Base-by-base conservation (phyloP, 2,888 invertebrate genomes). In the Eumerus sabulonum region DNA sequence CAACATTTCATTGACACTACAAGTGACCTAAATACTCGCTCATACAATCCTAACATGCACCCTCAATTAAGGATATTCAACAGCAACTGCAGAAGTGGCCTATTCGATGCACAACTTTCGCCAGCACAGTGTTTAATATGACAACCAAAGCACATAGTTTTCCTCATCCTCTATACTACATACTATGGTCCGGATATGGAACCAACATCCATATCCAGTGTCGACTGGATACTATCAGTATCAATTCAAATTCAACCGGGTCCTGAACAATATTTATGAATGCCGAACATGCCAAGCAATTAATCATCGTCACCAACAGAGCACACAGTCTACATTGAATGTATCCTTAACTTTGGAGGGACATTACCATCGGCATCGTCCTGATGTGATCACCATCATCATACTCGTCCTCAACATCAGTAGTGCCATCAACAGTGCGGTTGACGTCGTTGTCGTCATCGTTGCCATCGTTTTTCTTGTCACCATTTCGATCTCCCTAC, bases 211-310 rank as follows among this genome's bases (percentile, higher is more conserved):
- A 14, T 35, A 48, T 45, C 16, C 44, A 66, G 60, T 72, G 50
- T 62, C n/a, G n/a, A 63, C 60, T 60, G 57, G 59, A 7, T 7
- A 27, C 3, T 67, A 73, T 79, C 68, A 64, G 74, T 74, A 74
- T 79, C 79, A 79, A 74, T 59, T 79, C 68, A 79, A 74, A 74
- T 70, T 64, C 74, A 74, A 74, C 74, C 63, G 54, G 74, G 74
- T 73, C 56, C 74, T 79, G 79, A 60, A 54, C 60, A 79, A 79
- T 79, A 79, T 79, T 79, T 79, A 79, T 79, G 79, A 70, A 70
- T 79, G 74, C 79, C 79, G 74, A 74, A 74, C 74, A 74, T 79
- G 79, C 68, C 63, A 64, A 70, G 79, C 74, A 79, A 79, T 79
- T 79, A 79, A 79, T 79, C 79, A 79, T 79, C 64, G 54, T 74